Evolutionary conservation across 2,113 vertebrate genomes (phyloP), one percentile per base, ranked within the genome.

Genomic region (Scomber japonicus): DNA sequence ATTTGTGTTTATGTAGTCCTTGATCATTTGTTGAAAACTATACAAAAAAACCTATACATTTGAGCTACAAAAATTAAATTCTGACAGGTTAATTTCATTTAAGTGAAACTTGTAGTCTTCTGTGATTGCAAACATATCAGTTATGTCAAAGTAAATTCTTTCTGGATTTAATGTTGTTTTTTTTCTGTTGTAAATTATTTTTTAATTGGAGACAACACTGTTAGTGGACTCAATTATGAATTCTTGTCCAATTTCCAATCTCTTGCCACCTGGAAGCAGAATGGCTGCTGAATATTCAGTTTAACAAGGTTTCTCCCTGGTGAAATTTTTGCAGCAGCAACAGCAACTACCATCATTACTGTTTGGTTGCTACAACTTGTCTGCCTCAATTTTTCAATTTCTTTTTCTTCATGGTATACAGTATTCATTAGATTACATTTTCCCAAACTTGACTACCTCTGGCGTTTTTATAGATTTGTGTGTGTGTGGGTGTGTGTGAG

Each of bases 231-330:
- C 35, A 80, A 66, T 85, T 84, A 82, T 24, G 30, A 55, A 27
- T 75, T 19, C 31, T 82, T 82, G 64, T 82, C 78, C 35, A 40
- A 40, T 9, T 40, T 81, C 70, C 40, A 79, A 31, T 89, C 21
- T 75, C 24, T 62, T 51, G 45, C 73, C 66, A 79, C 59, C 74
- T 83, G 77, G 51, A 83, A 83, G 65, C 79, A 53, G 49, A 40
- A n/a, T 56, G 30, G 31, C 51, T 80, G 86, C 74, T 74, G 74
- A 85, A 87, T 85, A 87, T 85, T 84, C 80, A 74, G 65, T 64
- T 61, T 66, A 82, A 84, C 80, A 75, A 83, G 61, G 67, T 72
- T 77, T 76, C 81, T 31, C 64, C 70, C n/a, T 31, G 57, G 40
- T 85, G 82, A 87, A 71, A 80, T 67, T 67, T 87, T 72, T 72